A percentile compares a stretch with the other conserved stretches of the same genome.
phyloP scores from a whole-genome alignment of 2,888 invertebrate genomes.

The Diloba caeruleocephala region DNA sequence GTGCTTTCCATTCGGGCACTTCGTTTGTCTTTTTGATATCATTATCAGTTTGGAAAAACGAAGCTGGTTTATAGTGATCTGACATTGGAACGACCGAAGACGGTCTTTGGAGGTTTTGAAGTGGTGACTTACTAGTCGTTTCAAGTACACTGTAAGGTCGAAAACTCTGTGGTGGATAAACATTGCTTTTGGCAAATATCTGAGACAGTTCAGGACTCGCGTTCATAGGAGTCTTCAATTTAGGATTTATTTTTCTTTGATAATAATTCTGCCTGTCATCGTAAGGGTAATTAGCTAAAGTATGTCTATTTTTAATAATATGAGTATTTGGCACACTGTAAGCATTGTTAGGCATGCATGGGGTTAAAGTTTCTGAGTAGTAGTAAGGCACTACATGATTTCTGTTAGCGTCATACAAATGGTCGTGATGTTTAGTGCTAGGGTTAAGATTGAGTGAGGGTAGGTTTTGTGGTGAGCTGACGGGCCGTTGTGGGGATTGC shows the following conservation, averaged over 20 bases:
- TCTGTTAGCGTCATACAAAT: slow-evolving; percentile 89
- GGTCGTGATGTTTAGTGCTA: slow-evolving; percentile 80
- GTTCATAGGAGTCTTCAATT: slow-evolving; percentile 65
- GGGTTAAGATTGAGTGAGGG: slow-evolving; percentile 64
- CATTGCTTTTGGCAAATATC: slow-evolving; percentile 68
- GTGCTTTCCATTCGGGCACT: slow-evolving; percentile 80
- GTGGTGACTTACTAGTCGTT: slow-evolving; percentile 71
- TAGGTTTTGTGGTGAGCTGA: slow-evolving; percentile 77
- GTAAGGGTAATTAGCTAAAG: slow-evolving; percentile 74
- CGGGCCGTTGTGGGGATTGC: slow-evolving; percentile 70
- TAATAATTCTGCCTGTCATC: slow-evolving; percentile 75
- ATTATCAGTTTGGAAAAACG: slow-evolving; percentile 75
- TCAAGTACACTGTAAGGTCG: slow-evolving; percentile 85
- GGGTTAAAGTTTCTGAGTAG: slow-evolving; percentile 82
- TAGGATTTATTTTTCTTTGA: slow-evolving; percentile 71
- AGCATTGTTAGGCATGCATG: slow-evolving; percentile 82
- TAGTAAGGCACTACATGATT: slow-evolving; percentile 86
- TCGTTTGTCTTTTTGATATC: slow-evolving; percentile 70
- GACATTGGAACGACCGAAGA: slow-evolving; percentile 83
- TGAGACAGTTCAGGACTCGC: slow-evolving; percentile 70
- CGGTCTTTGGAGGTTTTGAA: slow-evolving; percentile 73
- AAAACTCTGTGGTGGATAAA: slow-evolving; percentile 70
- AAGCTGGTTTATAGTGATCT: slow-evolving; percentile 83
- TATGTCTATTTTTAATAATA: slow-evolving; percentile 72
- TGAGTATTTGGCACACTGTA: slow-evolving; percentile 71